Percentiles rank a stretch among this genome's conserved stretches.
Conservation (phyloP, 2,888 invertebrate genomes). For the Uloborus plumipes region DNA sequence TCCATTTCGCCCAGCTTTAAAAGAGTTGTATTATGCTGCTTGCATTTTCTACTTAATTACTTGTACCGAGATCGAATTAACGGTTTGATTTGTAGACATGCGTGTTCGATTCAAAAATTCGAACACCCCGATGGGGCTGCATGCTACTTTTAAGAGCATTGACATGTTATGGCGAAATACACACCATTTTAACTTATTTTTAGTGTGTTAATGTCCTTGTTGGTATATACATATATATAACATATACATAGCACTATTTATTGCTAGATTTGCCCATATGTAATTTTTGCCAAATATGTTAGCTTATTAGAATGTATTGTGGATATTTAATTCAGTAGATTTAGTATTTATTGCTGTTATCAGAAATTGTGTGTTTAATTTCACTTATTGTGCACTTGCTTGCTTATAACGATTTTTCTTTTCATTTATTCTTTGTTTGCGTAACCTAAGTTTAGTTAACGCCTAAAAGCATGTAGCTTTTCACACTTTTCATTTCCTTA, state of each 20-base stretch:
- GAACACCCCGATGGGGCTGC: constrained; percentile 16
- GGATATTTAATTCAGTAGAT: constrained; percentile 34
- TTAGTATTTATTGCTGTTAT: constrained; percentile 39
- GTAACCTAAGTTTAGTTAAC: constrained; percentile 62
- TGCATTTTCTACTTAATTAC: constrained; percentile 57
- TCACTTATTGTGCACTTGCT: background rate
- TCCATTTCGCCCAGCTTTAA: constrained; percentile 25
- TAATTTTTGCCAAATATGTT: constrained; percentile 61
- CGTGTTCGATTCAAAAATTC: background rate
- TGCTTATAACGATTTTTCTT: background rate
- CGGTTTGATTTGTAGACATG: background rate
- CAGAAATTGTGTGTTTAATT: constrained; percentile 32
- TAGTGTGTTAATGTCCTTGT: constrained; percentile 61
- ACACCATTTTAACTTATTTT: constrained; percentile 64
- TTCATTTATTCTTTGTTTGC: constrained; percentile 28
- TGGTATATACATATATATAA: constrained; percentile 60
- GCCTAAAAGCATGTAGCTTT: constrained; percentile 54
- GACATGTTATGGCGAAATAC: constrained; percentile 62
- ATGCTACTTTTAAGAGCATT: constrained; percentile 59
- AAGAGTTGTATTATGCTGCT: constrained; percentile 37
- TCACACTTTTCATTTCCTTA: constrained; percentile 23
- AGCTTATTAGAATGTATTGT: constrained; percentile 59
- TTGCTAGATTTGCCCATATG: constrained; percentile 58
- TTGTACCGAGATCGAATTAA: too few species aligned
- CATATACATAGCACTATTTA: constrained; percentile 55